A percentile compares a stretch with the other conserved stretches of the same genome.
phyloP scores from a whole-genome alignment of 2,797 vertebrate genomes.

The Trematomus bernacchii region DNA sequence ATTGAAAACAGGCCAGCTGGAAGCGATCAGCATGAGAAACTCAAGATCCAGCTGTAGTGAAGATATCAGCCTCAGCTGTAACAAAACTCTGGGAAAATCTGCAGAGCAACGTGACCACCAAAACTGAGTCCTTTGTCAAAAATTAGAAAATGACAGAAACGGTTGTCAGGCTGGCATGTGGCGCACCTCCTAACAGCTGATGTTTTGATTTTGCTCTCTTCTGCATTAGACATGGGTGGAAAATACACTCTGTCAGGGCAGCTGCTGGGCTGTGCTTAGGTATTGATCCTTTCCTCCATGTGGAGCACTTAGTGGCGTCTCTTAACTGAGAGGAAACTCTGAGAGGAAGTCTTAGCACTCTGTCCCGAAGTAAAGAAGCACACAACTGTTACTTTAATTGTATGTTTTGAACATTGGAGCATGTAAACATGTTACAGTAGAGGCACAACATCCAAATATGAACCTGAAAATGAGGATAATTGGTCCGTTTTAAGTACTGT shows the following conservation, averaged over 20 bases:
- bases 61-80: conserved; percentile 16
- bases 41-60: conserved; percentile 8
- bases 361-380: too few relatives aligned
- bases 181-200: conserved; percentile 36
- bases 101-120: neutral
- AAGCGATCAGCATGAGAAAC: neutral
- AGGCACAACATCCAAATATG: too few relatives aligned
- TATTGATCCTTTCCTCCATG: conserved; percentile 51
- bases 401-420: too few relatives aligned
- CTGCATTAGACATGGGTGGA: conserved; percentile 22
- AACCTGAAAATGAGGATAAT: too few relatives aligned
- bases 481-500: too few relatives aligned
- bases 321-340: conserved; percentile 15
- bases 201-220: conserved; percentile 40
- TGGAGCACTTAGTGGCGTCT: conserved; percentile 54
- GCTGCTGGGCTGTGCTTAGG: conserved; percentile 42
- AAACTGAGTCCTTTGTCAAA: conserved; percentile 30
- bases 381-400: too few relatives aligned
- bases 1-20: neutral
- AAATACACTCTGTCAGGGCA: conserved; percentile 45
- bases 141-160: conserved; percentile 16
- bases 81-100: conserved; percentile 9
- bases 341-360: too few relatives aligned
- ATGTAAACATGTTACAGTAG: too few relatives aligned
- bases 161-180: conserved; percentile 31